Conservation (phyloP, 2,888 invertebrate species). For the Hypolimnas misippus region DNA sequence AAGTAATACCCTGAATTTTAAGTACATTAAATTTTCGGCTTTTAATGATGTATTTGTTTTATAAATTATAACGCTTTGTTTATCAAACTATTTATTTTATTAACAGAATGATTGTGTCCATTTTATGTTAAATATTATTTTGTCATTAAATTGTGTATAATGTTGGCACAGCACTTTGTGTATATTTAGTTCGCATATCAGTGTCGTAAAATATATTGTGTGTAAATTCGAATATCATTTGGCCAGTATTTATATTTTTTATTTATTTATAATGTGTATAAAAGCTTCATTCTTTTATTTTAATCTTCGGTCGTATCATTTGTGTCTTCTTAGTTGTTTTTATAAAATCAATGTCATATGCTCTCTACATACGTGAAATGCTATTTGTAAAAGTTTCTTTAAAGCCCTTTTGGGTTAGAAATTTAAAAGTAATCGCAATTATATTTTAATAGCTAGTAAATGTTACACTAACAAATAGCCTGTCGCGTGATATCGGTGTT, state of each 20-base stretch:
- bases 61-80: constrained; percentile 24
- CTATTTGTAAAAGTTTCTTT: constrained; percentile 49
- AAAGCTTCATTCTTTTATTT: constrained; percentile 70
- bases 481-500: constrained; percentile 77
- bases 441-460: not conserved
- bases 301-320: constrained; percentile 67
- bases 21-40: constrained; percentile 18
- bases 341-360: constrained; percentile 74
- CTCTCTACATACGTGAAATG: constrained; percentile 71
- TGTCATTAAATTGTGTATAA: constrained; percentile 24
- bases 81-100: constrained; percentile 18
- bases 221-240: constrained; percentile 74
- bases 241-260: constrained; percentile 60
- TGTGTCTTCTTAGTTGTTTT: constrained; percentile 81
- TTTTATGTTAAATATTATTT: constrained; percentile 27
- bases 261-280: constrained; percentile 60
- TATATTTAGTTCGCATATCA: constrained; percentile 79
- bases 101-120: constrained; percentile 19
- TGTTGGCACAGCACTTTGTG: constrained; percentile 76
- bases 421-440: not conserved
- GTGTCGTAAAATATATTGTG: constrained; percentile 76
- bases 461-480: constrained; percentile 55
- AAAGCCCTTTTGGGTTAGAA: not conserved
- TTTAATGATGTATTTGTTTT: constrained; percentile 17
- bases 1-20: constrained; percentile 15